Conservation (phyloP, 2,888 invertebrate species). For the Bruchidius siliquastri region DNA sequence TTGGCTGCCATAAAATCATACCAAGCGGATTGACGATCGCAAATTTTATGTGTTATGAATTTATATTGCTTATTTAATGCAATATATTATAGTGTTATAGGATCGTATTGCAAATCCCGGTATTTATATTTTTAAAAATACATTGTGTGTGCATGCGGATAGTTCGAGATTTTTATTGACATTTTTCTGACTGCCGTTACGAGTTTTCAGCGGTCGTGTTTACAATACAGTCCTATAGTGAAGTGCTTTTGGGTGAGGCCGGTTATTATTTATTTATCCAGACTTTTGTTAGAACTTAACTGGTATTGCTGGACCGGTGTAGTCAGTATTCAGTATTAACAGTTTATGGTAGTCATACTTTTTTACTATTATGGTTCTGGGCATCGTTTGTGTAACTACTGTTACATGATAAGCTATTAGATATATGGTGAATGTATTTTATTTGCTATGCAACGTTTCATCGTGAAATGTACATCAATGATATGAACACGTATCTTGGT, state of each 20-base stretch:
- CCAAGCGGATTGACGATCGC: constrained; percentile 3
- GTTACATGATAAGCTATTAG: too few species aligned
- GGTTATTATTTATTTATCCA: background rate
- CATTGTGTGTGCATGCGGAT: background rate
- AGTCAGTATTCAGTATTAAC: background rate
- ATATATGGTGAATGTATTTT: too few species aligned
- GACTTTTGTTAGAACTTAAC: background rate
- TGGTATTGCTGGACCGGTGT: background rate
- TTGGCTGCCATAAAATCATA: background rate
- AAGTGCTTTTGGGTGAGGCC: background rate
- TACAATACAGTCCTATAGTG: background rate
- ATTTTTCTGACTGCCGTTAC: background rate
- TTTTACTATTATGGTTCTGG: too few species aligned
- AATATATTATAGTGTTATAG: constrained; percentile 3
- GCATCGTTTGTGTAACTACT: too few species aligned
- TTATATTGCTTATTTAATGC: constrained; percentile 3
- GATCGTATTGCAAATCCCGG: background rate
- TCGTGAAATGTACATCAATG: too few species aligned
- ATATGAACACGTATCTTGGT: too few species aligned
- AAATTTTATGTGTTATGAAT: constrained; percentile 6
- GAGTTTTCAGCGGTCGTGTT: background rate
- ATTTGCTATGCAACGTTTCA: too few species aligned
- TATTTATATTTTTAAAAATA: background rate
- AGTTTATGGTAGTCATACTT: too few species aligned
- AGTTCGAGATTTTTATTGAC: background rate